Evolutionary conservation across 2,113 vertebrate genomes (phyloP), one percentile per base, ranked within the genome.

Genomic region (Nerophis ophidion): DNA sequence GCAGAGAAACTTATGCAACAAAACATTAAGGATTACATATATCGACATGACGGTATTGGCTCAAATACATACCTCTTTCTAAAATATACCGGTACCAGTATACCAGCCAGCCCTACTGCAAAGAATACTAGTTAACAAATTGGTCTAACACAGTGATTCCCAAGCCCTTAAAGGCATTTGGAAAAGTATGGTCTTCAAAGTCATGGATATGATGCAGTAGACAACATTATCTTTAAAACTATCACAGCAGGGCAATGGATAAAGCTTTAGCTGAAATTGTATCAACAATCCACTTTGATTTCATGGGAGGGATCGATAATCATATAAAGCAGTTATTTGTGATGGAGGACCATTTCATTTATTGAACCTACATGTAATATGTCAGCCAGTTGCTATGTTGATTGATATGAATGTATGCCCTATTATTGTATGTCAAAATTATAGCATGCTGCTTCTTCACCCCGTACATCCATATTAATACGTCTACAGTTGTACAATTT

Each of bases 241-340:
- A 63, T 65, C 38, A 26, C 53, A 71, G 56, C 56, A 58, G 57
- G 38, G 38, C 53, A 57, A 51, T 61, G 52, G 50, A 76, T 64
- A 67, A 19, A 44, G 59, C 11, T 14, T 3, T n/a, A 40, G 14
- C 42, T 49, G 6, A 33, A 71, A 77, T 40, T 66, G 64, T 59
- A 71, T 70, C 58, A 63, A 36, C 26, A 57, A 64, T 68, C 70
- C 47, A 26, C 19, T 40, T 34, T 2, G 36, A 77, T 71, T 63
- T 72, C 16, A 56, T 48, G 26, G 44, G 58, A 33, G 1, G 33
- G 54, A 77, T 82, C 66, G 13, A 75, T 79, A 65, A 75, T 77
- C 72, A 76, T 71, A 74, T 72, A 65, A 64, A 70, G 80, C 48
- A 72, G 56, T 70, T 72, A 62, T 19, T 51, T 58, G 45, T 50